Evolutionary conservation across 2,888 invertebrate species (phyloP).

Genomic region (Melitaea athalia): DNA sequence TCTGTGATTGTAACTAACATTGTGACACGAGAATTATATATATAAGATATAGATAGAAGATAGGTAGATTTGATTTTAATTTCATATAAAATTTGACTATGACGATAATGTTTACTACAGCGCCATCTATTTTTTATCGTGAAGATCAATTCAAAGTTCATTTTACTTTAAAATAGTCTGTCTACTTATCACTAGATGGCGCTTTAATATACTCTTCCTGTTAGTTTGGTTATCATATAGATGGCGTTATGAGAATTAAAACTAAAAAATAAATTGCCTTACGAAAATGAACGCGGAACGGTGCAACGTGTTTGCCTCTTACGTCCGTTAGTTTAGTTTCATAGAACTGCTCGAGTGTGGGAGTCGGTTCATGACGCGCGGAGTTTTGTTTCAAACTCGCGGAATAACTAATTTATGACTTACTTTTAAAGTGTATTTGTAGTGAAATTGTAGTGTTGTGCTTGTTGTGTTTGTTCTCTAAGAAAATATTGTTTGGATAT

Average conservation of each 20-base stretch:
- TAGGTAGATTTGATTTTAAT: not conserved
- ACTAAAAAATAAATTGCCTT: constrained; percentile 16
- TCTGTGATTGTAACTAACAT: no score
- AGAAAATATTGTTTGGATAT: constrained; percentile 47
- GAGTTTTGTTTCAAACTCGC: constrained; percentile 61
- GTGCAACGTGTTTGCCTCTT: constrained; percentile 30
- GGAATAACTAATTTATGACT: constrained; percentile 66
- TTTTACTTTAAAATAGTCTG: no score
- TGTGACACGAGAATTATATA: no score
- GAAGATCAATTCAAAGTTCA: not conserved
- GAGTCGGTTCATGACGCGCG: constrained; percentile 48
- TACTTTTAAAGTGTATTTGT: constrained; percentile 56
- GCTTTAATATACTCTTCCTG: not conserved
- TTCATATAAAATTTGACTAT: no score
- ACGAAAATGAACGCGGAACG: no score
- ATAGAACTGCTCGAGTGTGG: constrained; percentile 55
- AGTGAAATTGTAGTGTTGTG: constrained; percentile 54
- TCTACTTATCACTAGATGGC: no score
- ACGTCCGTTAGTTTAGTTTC: constrained; percentile 56
- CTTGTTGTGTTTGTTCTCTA: constrained; percentile 48
- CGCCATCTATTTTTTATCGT: constrained; percentile 10
- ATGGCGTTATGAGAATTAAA: constrained; percentile 27
- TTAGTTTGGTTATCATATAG: constrained; percentile 20
- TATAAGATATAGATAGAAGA: no score
- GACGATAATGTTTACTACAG: not conserved